Percentiles rank a stretch among this genome's conserved stretches.
These are phyloP conservation scores for Melopsittacus undulatus DNA, from an alignment of 2,797 vertebrate species.

Conservation along the genomic window DNA sequence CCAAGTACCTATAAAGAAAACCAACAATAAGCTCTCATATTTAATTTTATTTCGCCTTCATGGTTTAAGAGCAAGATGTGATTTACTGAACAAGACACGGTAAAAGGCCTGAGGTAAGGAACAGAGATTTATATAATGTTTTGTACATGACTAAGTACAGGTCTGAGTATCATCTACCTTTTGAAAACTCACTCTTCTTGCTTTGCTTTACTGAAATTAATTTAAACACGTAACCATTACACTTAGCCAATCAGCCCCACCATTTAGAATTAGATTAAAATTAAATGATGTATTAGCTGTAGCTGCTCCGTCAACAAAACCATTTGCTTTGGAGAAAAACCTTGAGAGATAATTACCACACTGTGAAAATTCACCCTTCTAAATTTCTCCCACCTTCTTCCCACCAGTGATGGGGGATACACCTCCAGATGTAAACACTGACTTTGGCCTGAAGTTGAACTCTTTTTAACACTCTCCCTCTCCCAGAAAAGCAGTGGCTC, in stretches of 20 bases:
- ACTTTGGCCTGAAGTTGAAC: not conserved
- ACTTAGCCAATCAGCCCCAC: not conserved
- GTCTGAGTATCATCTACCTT: not conserved
- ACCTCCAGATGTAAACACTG: not conserved
- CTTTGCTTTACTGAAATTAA: conserved; percentile 33
- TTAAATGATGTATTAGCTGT: not conserved
- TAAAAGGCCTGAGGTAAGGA: not conserved
- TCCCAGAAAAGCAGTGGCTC: not conserved
- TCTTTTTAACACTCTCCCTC: not conserved
- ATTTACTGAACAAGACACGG: not conserved
- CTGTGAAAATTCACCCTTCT: not conserved
- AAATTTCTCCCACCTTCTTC: not conserved
- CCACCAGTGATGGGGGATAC: not conserved
- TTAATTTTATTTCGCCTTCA: conserved; percentile 2
- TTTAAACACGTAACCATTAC: not conserved
- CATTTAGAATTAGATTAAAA: not conserved
- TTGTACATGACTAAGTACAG: not conserved
- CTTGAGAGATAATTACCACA: not conserved
- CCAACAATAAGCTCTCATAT: not conserved
- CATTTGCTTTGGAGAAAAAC: not conserved
- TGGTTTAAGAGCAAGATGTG: not conserved
- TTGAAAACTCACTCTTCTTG: not conserved
- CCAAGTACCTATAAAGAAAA: not conserved
- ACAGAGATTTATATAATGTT: not conserved
- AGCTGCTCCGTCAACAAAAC: not conserved